Evolutionary conservation across 2,888 invertebrate species (phyloP).

Genomic region (Agrenia bidenticulata): DNA sequence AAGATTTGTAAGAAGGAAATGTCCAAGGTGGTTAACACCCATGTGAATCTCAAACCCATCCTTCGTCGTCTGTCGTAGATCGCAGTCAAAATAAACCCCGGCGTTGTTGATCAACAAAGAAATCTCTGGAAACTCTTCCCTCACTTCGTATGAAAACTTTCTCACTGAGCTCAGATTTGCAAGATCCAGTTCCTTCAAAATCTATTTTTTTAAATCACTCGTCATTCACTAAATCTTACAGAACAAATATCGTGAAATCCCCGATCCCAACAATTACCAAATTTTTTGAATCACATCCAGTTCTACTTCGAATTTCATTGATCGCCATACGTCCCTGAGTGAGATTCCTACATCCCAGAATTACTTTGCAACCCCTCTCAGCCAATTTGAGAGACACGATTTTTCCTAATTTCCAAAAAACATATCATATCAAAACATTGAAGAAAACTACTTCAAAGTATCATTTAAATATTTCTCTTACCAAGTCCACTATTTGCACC

Average conservation of each 20-base stretch:
- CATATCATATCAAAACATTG: too few species aligned
- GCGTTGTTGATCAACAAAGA: constrained; percentile 37
- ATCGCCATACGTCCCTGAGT: constrained; percentile 31
- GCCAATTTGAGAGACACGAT: constrained; percentile 54
- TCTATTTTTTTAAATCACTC: constrained; percentile 55
- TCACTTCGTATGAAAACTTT: constrained; percentile 69
- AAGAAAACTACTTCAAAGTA: too few species aligned
- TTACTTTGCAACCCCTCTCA: constrained; percentile 53
- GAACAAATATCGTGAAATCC: too few species aligned
- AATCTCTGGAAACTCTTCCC: constrained; percentile 60
- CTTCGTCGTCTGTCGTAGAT: constrained; percentile 60
- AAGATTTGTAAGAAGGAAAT: constrained; percentile 77
- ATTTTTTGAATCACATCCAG: constrained; percentile 55
- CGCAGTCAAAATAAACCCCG: constrained; percentile 54
- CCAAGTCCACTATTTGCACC: constrained; percentile 58
- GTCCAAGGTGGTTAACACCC: constrained; percentile 79
- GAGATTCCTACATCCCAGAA: constrained; percentile 55
- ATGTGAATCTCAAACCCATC: constrained; percentile 79
- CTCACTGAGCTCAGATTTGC: constrained; percentile 71
- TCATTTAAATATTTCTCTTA: constrained; percentile 6
- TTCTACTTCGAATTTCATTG: constrained; percentile 55
- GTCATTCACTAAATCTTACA: too few species aligned
- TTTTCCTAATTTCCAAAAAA: constrained; percentile 45
- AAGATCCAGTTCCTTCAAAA: constrained; percentile 74
- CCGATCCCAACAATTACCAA: constrained; percentile 50